Evolutionary conservation across 2,797 vertebrate genomes (phyloP).

Genomic region (Thripadectes ignobilis): DNA sequence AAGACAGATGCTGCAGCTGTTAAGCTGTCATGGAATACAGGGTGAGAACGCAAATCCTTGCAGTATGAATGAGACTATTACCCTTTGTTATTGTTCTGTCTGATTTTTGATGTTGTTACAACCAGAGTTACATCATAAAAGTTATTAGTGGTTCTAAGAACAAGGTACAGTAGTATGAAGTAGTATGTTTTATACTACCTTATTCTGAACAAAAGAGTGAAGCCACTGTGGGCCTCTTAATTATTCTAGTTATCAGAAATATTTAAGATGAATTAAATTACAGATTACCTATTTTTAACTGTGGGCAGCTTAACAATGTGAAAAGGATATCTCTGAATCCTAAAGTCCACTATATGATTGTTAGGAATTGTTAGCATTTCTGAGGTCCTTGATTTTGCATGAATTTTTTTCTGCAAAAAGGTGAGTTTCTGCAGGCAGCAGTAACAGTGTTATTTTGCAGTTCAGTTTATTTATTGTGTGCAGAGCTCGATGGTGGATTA

Average conservation of each 20-base stretch:
- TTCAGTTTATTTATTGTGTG: not conserved
- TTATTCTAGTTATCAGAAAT: not conserved
- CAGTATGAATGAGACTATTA: not conserved
- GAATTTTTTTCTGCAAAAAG: not conserved
- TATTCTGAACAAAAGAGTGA: not conserved
- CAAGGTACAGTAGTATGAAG: not conserved
- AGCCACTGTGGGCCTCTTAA: not conserved
- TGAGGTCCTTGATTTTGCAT: not conserved
- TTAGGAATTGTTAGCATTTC: not conserved
- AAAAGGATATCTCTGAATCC: not conserved
- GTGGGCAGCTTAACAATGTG: fast-evolving
- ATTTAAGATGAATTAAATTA: not conserved
- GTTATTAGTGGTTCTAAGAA: not conserved
- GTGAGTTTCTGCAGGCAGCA: not conserved
- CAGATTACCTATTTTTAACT: not conserved
- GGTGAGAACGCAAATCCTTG: not conserved
- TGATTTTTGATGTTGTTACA: not conserved
- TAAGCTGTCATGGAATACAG: not conserved
- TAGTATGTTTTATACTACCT: not conserved
- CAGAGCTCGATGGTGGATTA: not conserved
- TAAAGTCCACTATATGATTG: not conserved
- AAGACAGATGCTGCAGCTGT: constrained; percentile 1
- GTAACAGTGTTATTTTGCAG: not conserved
- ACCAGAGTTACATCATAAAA: not conserved
- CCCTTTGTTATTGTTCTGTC: not conserved